Percentiles rank a stretch among this genome's conserved stretches.
These are phyloP conservation scores for Lagenorhynchus albirostris DNA, from an alignment of 2,113 vertebrate genomes.

Conservation along the genomic window DNA sequence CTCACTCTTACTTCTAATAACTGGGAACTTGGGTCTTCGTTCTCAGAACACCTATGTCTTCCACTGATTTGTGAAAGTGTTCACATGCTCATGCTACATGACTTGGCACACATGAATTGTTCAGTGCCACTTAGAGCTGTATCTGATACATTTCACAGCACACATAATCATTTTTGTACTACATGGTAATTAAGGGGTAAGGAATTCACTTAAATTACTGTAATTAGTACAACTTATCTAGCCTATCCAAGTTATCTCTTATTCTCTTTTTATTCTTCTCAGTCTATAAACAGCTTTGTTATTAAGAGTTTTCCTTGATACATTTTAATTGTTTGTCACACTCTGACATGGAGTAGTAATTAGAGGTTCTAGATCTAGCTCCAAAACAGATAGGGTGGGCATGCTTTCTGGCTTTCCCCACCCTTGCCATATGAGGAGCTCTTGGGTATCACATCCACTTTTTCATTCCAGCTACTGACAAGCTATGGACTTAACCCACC, in stretches of 20 bases:
- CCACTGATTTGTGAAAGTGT: neutral
- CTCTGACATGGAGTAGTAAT: neutral
- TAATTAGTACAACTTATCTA: constrained; percentile 44
- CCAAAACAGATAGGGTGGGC: neutral
- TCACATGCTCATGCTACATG: neutral
- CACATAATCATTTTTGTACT: constrained; percentile 34
- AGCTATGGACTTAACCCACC: neutral
- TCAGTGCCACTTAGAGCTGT: neutral
- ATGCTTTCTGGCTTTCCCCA: neutral
- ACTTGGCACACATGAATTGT: neutral
- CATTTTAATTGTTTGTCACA: constrained; percentile 30
- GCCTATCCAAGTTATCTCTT: constrained; percentile 27
- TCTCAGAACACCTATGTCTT: neutral
- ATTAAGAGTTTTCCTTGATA: constrained; percentile 49
- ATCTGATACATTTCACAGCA: neutral
- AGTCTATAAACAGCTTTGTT: constrained; percentile 67
- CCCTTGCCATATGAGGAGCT: neutral
- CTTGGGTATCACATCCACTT: neutral
- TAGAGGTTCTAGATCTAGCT: constrained; percentile 21
- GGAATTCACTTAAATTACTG: constrained; percentile 54
- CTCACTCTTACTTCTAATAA: neutral
- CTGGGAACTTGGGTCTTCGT: neutral
- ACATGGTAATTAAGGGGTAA: constrained; percentile 36
- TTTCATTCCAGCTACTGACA: neutral
- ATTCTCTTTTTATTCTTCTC: constrained; percentile 45